Base-by-base conservation (phyloP, 2,888 invertebrate genomes). In the Drosophila neonasuta region DNA sequence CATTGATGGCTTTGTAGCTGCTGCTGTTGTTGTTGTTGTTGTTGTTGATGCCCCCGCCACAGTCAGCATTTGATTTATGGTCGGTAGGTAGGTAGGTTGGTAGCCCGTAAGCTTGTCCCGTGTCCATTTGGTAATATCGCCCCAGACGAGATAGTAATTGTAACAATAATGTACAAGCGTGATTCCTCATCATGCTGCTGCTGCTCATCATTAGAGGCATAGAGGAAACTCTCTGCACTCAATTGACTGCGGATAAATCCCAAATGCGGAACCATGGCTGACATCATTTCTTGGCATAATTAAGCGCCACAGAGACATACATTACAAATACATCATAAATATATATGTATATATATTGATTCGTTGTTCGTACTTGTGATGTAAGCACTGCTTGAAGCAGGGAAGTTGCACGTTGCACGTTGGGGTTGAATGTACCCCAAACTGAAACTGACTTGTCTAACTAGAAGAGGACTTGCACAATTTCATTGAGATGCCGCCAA, bases 1-100 rank as follows among this genome's bases (percentile, higher is more conserved):
- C 77, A 75, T 82, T 80, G 83, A 82, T 75, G 80, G 78, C 78
- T 80, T 82, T 85, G 78, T 81, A 24, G 24, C 24, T 59, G 32
- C 20, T 24, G 30, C 3, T 30, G 30, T 2, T 24, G 30, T 9
- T 30, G 9, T 32, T 32, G 9, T 32, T 32, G 30, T n/a, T n/a
- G 36, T n/a, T 36, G 36, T 6, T n/a, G 36, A 36, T 36, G 36
- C 32, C 34, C 46, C 45, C 32, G 5, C 51, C 10, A 17, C 42
- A 49, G 58, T 60, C 42, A 49, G 63, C 65, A n/a, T 56, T 45
- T 56, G 56, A 82, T 82, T 82, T 82, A 86, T 86, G 69, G 66
- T 60, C 55, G 57, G 56, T 63, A 24, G 24, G 24, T 24, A 20
- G 20, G 17, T 17, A 17, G 17, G 20, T 20, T 6, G 24, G 24